Evolutionary conservation across 2,888 invertebrate species (phyloP), one percentile per base, ranked within the genome.

Genomic region (Cephus runcator): DNA sequence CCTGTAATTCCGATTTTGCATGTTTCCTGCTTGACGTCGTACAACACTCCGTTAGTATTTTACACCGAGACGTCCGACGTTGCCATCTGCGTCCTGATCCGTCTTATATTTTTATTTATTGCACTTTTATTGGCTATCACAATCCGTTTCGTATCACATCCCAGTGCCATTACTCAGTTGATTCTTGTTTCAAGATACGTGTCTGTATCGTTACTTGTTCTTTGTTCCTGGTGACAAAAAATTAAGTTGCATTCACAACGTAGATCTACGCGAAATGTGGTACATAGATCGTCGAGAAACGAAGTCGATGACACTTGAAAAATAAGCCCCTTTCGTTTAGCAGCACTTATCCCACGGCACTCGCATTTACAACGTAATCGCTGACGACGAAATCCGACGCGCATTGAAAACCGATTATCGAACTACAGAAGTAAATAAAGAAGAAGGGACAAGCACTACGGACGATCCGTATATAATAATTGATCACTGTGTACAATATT

Each of bases 241-340:
- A 56, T 56, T 56, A 56, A 23, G 23, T 23, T 23, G 56, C 23
- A 56, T 9, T 56, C 23, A 23, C 23, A 56, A 9, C 56, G 56
- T 2, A 23, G 23, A 56, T 56, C 9, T 56, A 15, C 23, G 23
- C 56, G 23, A 56, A 9, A 56, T 15, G 23, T 15, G 56, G 15
- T 56, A 56, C 9, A 9, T 15, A 23, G 23, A 9, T 81, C 33
- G 71, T 34, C 77, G 76, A 79, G 82, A 82, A 83, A 83, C 80
- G 81, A 81, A 82, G 82, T 84, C 84, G 83, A 84, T 80, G 82
- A 80, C 80, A 80, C 81, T 81, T 78, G 76, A 81, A 75, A 56
- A 56, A 56, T 9, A 23, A 56, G 56, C 23, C 56, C 56, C 56
- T 56, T 56, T 56, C 56, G 56, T 56, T 56, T 56, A 23, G 23